Percentiles rank a stretch among this genome's conserved stretches.
Evolutionary conservation across 2,113 vertebrate species (phyloP).

Genomic region (Malurus melanocephalus): DNA sequence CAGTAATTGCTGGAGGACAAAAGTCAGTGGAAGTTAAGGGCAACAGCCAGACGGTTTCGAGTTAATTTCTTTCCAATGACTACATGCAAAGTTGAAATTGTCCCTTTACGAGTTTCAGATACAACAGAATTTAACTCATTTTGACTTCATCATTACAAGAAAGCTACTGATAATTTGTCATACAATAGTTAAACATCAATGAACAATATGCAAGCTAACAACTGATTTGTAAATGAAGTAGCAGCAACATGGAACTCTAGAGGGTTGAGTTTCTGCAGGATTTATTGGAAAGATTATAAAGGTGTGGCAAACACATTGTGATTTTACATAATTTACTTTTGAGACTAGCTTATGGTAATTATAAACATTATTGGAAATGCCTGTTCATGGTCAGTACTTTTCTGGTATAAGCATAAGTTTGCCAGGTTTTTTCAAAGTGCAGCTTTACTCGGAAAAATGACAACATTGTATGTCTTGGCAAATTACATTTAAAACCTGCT

Average conservation of each 20-base stretch:
- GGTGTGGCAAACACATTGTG: slow-evolving; percentile 61
- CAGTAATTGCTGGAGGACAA: background rate
- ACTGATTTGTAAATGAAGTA: slow-evolving; percentile 15
- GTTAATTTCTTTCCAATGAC: background rate
- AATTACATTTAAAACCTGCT: background rate
- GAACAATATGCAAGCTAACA: background rate
- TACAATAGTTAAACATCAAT: background rate
- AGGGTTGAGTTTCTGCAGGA: slow-evolving; percentile 53
- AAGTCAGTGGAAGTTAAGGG: background rate
- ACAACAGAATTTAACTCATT: background rate
- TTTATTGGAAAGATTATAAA: slow-evolving; percentile 73
- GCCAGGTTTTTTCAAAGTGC: slow-evolving; percentile 27
- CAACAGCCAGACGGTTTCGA: background rate
- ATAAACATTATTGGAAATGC: slow-evolving; percentile 64
- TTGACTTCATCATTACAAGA: background rate
- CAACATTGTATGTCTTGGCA: slow-evolving; percentile 6
- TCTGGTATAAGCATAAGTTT: slow-evolving; percentile 44
- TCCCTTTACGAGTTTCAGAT: background rate
- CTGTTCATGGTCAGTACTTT: slow-evolving; percentile 39
- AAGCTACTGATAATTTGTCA: background rate
- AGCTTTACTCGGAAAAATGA: slow-evolving; percentile 23
- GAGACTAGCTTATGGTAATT: slow-evolving; percentile 48
- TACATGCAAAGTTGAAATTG: background rate
- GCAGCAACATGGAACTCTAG: slow-evolving; percentile 53
- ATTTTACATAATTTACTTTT: slow-evolving; percentile 63